Evolutionary conservation across 2,797 vertebrate species (phyloP).

Genomic region (Epinephelus malabaricus): DNA sequence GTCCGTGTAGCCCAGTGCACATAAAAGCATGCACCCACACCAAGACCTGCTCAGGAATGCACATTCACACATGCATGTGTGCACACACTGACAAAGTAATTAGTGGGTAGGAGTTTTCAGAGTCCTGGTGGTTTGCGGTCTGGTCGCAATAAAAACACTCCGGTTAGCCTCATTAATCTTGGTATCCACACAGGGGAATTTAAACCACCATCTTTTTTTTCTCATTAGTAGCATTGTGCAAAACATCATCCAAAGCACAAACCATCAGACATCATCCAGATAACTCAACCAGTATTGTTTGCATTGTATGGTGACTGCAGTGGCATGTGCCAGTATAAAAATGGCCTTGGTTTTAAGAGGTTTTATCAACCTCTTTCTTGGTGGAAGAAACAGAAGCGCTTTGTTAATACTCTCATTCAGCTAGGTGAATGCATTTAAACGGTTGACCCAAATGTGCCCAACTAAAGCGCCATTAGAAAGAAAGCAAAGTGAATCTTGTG

Average conservation of each 20-base stretch:
- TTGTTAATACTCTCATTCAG: slow-evolving; percentile 64
- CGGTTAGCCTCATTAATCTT: slow-evolving; percentile 74
- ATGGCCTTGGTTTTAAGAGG: slow-evolving; percentile 31
- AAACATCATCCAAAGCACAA: slow-evolving; percentile 32
- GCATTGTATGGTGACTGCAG: slow-evolving; percentile 21
- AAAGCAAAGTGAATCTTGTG: slow-evolving; percentile 61
- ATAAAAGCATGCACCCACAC: slow-evolving; percentile 33
- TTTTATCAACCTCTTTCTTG: slow-evolving; percentile 28
- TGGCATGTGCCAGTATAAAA: slow-evolving; percentile 15
- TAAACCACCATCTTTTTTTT: slow-evolving; percentile 33
- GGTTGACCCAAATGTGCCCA: slow-evolving; percentile 76
- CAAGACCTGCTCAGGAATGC: slow-evolving; percentile 32
- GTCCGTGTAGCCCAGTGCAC: slow-evolving; percentile 23
- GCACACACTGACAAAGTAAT: slow-evolving; percentile 66
- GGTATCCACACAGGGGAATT: slow-evolving; percentile 60
- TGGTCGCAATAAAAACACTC: slow-evolving; percentile 57
- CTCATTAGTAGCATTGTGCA: slow-evolving; percentile 14
- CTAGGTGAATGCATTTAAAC: slow-evolving; percentile 65
- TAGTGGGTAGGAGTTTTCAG: slow-evolving; percentile 67
- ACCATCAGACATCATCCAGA: slow-evolving; percentile 29
- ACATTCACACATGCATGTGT: slow-evolving; percentile 42
- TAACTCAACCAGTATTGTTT: not conserved
- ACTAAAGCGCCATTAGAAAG: slow-evolving; percentile 66
- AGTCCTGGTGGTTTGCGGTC: slow-evolving; percentile 71
- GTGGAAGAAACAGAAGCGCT: slow-evolving; percentile 55